Conservation (phyloP, 2,888 invertebrate genomes). For the Drosophila ezoana region DNA sequence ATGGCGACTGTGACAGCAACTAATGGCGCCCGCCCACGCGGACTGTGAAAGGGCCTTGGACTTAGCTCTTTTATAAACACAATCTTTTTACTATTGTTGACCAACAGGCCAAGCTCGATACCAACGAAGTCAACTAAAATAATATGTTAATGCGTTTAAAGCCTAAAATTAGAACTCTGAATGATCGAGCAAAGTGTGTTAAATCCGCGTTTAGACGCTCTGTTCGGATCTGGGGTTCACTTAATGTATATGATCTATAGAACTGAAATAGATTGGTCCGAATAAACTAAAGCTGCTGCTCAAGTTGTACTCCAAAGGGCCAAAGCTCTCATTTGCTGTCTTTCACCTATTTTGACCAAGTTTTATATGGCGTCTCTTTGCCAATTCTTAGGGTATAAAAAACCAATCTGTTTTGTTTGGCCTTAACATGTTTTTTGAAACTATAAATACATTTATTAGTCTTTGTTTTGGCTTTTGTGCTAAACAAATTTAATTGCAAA, state of each 20-base stretch:
- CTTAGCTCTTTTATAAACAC: neutral
- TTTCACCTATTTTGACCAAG: no score
- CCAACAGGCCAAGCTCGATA: constrained; percentile 8
- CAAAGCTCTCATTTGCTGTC: no score
- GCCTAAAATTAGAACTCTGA: neutral
- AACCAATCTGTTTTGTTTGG: no score
- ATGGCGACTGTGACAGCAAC: constrained; percentile 4
- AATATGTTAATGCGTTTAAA: constrained; percentile 31
- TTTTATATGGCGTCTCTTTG: no score
- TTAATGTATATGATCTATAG: no score
- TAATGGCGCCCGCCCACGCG: constrained; percentile 21
- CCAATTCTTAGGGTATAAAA: no score
- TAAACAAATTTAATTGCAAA: neutral
- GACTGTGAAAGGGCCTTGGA: constrained; percentile 20
- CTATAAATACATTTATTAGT: no score
- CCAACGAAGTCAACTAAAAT: constrained; percentile 19
- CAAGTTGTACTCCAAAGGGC: no score
- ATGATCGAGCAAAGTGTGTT: neutral
- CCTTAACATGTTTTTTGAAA: no score
- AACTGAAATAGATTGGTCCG: no score
- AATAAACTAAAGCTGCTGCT: no score
- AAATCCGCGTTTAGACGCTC: neutral
- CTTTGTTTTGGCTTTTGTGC: no score
- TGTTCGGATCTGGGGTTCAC: neutral
- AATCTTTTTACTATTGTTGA: constrained; percentile 9